Evolutionary conservation across 2,797 vertebrate genomes (phyloP).

Genomic region (Huso huso): DNA sequence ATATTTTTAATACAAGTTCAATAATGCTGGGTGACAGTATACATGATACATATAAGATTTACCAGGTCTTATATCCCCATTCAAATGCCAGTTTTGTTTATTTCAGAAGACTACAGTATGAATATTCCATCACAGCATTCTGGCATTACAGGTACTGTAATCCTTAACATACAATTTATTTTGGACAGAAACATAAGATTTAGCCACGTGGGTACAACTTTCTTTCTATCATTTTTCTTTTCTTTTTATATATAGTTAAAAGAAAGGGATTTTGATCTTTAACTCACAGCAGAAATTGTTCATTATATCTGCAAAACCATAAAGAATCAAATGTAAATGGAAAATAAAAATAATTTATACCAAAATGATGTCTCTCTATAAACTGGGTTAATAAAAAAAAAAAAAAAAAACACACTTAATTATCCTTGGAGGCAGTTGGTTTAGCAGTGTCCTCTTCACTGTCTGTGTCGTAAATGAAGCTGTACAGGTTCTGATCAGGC

Average conservation of each 20-base stretch:
- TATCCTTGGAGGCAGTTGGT: conserved; percentile 30
- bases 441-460: conserved; percentile 37
- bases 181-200: conserved; percentile 39
- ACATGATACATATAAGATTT: conserved; percentile 42
- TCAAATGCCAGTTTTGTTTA: too few relatives aligned
- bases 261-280: conserved; percentile 12
- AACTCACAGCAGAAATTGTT: background rate
- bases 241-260: conserved; percentile 6
- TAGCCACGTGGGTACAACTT: conserved; percentile 40
- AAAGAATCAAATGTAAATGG: conserved; percentile 14
- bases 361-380: conserved; percentile 3
- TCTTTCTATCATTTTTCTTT: conserved; percentile 16
- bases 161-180: conserved; percentile 38
- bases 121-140: conserved; percentile 28
- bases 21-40: conserved; percentile 45
- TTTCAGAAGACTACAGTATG: too few relatives aligned
- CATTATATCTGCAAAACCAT: conserved; percentile 15
- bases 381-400: too few relatives aligned
- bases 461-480: conserved; percentile 67
- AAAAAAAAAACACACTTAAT: conserved; percentile 8
- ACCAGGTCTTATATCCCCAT: conserved; percentile 29
- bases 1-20: conserved; percentile 36
- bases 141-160: conserved; percentile 49
- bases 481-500: conserved; percentile 75
- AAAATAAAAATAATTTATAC: conserved; percentile 8